These are phyloP conservation scores for Melanotus villosus DNA, from an alignment of 2,888 invertebrate species.

Conservation along the genomic window DNA sequence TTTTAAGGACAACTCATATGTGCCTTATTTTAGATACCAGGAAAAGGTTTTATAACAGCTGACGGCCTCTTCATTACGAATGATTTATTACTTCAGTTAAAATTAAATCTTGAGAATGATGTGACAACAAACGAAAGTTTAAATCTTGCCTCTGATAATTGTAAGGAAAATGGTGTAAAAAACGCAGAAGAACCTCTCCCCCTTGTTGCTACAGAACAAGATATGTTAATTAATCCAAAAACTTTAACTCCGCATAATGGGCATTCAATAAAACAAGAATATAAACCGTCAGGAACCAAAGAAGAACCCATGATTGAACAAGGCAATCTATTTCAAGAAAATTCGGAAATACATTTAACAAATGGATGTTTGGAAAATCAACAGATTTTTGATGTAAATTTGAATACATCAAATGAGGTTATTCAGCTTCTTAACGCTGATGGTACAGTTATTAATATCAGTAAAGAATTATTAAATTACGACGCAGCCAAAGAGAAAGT, in stretches of 20 bases:
- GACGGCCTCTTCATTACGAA: slow-evolving; percentile 57
- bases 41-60: slow-evolving; percentile 54
- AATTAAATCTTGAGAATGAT: slow-evolving; percentile 41
- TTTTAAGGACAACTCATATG: background rate
- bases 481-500: slow-evolving; percentile 22
- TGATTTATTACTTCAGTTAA: slow-evolving; percentile 55
- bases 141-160: slow-evolving; percentile 12
- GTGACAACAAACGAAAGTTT: slow-evolving; percentile 24
- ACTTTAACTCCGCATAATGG: slow-evolving; percentile 21
- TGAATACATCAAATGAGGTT: slow-evolving; percentile 44
- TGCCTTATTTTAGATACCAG: slow-evolving; percentile 49
- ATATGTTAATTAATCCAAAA: slow-evolving; percentile 27
- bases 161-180: background rate
- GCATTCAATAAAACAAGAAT: background rate
- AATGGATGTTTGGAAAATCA: slow-evolving; percentile 16
- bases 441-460: slow-evolving; percentile 53
- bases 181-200: background rate
- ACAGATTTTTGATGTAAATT: slow-evolving; percentile 11
- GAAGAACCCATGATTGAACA: background rate
- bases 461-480: slow-evolving; percentile 46
- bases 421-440: slow-evolving; percentile 58
- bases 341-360: background rate
- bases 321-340: background rate
- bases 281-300: background rate
- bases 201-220: slow-evolving; percentile 1